Base-by-base conservation (phyloP, 2,797 vertebrate species). In the Falco peregrinus region DNA sequence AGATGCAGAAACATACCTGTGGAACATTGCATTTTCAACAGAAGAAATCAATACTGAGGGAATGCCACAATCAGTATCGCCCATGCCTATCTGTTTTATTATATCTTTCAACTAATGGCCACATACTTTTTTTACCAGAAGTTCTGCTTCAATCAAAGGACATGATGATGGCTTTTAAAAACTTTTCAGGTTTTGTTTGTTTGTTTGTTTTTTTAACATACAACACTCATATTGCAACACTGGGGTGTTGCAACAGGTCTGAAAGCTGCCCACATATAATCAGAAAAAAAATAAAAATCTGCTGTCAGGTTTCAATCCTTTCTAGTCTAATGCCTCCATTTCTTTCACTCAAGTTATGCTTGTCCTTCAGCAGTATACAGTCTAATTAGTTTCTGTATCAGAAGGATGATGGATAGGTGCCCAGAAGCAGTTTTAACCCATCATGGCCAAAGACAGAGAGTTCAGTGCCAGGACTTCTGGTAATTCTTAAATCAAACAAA, bases 361-460 rank as follows among this genome's bases (percentile, higher is more conserved):
- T 51, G n/a, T 53, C 59, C 41, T 65, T 57, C 37, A 60, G n/a
- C 3, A 61, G 25, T 33, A n/a, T 37, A 13, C 78, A 79, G 31
- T 59, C 59, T 76, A 69, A 75, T 22, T 69, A 63, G 43, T 39
- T 84, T 78, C 81, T 82, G 33, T 15, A 82, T 48, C 50, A 73
- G 68, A 89, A 84, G 26, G 43, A 57, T 3, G 1, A 75, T 14
- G 20, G 29, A 76, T 28, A 73, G 78, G 26, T 73, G 19, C 68
- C 61, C 61, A 92, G 71, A 90, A 93, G 77, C 48, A 63, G 39
- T 57, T 94, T 87, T 89, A 93, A 89, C 39, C 76, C 82, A 6
- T 9, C 53, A 79, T 51, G 64, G 79, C 31, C 59, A 89, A 24
- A 89, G 53, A 71, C 10, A 20, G 1, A 16, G 8, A 85, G 14